Conservation (phyloP, 2,888 invertebrate genomes). For the Petrolisthes cinctipes region DNA sequence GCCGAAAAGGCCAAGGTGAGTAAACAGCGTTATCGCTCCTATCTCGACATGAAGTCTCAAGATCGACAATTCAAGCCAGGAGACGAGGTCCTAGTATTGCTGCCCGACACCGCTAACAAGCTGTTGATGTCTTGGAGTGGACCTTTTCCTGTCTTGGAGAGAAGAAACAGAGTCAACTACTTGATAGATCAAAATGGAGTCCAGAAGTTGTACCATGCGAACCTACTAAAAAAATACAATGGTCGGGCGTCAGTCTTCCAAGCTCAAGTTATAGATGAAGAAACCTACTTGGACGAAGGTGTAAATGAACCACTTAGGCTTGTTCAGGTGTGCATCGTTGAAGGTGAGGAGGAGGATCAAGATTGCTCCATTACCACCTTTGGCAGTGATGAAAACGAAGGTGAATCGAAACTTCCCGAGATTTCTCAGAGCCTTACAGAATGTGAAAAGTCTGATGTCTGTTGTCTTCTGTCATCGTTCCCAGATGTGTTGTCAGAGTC, state of each 20-base stretch:
- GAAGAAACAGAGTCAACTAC: constrained; percentile 12
- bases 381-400: not conserved
- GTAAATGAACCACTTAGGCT: not conserved
- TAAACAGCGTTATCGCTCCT: not conserved
- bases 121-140: constrained; percentile 29
- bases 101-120: constrained; percentile 24
- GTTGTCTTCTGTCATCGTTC: not conserved
- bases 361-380: not conserved
- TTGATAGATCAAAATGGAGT: constrained; percentile 2
- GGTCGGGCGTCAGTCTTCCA: not conserved
- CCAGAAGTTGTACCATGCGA: constrained; percentile 4
- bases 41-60: constrained; percentile 24
- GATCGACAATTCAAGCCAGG: not conserved
- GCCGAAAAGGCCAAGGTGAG: constrained; percentile 6
- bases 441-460: not conserved
- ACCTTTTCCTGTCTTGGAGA: constrained; percentile 19
- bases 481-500: constrained; percentile 1
- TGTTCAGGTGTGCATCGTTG: not conserved
- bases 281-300: not conserved
- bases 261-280: not conserved
- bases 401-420: not conserved
- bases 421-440: not conserved
- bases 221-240: constrained; percentile 25
- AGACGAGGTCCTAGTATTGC: constrained; percentile 14
- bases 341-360: not conserved